Evolutionary conservation across 2,113 vertebrate genomes (phyloP), one percentile per base, ranked within the genome.

Genomic region (Thryonomys swinderianus): DNA sequence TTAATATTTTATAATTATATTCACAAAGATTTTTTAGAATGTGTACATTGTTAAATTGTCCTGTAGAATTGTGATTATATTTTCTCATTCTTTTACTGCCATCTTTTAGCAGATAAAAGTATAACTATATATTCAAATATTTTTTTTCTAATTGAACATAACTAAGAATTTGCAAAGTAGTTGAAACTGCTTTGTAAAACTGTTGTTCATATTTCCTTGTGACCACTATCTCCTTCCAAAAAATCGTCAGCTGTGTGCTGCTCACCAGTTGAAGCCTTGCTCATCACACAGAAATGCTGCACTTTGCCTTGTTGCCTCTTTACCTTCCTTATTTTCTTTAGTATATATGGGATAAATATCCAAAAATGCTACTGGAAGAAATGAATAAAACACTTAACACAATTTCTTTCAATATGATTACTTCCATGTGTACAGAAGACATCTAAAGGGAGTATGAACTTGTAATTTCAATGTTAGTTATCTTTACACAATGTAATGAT

Each of bases 401-500:
- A 51, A 7, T 27, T 66, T 40, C 40, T 80, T 93, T 11, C 18
- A 25, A 23, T 66, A 30, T 20, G 10, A 1, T 32, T 59, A 5
- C 67, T 81, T 80, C 30, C 30, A 88, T 88, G 5, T 89, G 17
- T 88, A 92, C 51, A 4, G 48, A 67, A 96, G 96, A 91, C 86
- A 96, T 88, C 10, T 73, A 30, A 89, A 91, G 92, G 73, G 61
- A 92, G 81, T 79, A 25, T 94, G 79, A 88, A 96, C 40, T 80
- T 96, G 96, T 96, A 88, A 93, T 97, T 61, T 66, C 92, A 42
- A 21, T 67, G 80, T 85, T 96, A 91, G 40, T 95, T 40, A 74
- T 87, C 59, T 42, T 90, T 69, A 97, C 95, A 96, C 88, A 97
- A 82, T 98, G 98, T 86, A 74, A 88, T 96, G 89, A 97, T 84